Base-by-base conservation (phyloP, 2,797 vertebrate species). In the Sebastiscus albofasciatus region DNA sequence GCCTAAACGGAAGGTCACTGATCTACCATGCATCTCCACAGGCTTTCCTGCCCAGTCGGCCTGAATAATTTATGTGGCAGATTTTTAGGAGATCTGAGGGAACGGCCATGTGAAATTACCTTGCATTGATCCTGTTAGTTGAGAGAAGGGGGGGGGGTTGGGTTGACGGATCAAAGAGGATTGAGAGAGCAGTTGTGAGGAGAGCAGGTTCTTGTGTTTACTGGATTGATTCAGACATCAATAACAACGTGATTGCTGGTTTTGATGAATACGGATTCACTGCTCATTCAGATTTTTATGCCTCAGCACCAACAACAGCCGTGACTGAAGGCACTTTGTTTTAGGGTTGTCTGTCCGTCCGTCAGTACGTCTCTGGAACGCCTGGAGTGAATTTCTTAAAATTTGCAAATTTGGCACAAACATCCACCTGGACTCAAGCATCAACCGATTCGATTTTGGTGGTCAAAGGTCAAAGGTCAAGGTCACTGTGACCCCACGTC, bases 21-120 rank as follows among this genome's bases (percentile, higher is more conserved):
- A 90, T 92, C 87, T 52, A 83, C 83, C 67, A 55, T 79, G 82
- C 83, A 75, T 90, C 86, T 86, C 87, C 77, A 79, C 66, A 72
- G 86, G 88, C 91, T 85, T 64, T 81, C 78, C 86, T 88, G 89
- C 86, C 64, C 80, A 79, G 72, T 69, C 67, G 11, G 65, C 46
- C 82, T 95, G 91, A 93, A 94, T 94, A 87, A 94, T 95, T 94
- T 75, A 95, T 91, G 76, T 46, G 36, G 84, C 77, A 71, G 82
- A 92, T 93, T 94, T 94, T 93, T 85, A 78, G 90, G 90, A 89
- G 92, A 93, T 91, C 88, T 85, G 82, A 92, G 90, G 75, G 81
- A 79, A 84, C 49, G 75, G 85, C 84, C 84, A 85, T 77, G 88
- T 90, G 91, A 94, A 94, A 94, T 93, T 81, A 94, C 90, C 85